Conservation (phyloP, 2,113 vertebrate genomes). For the Clarias magur region DNA sequence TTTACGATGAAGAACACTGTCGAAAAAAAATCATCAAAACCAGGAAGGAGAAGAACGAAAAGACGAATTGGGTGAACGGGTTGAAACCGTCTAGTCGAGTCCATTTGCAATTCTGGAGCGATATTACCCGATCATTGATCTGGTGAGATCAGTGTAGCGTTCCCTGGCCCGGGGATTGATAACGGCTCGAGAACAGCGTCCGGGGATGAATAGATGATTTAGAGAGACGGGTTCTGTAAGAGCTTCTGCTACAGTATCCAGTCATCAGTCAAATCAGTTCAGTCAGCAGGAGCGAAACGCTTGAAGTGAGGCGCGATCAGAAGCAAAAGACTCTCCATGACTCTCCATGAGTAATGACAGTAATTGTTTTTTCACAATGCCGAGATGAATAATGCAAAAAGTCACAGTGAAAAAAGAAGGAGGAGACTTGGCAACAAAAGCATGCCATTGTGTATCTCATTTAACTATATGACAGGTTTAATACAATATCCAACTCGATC, state of each 20-base stretch:
- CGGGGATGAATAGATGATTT: neutral
- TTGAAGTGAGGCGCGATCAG: neutral
- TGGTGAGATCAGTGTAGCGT: neutral
- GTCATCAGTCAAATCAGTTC: conserved; percentile 39
- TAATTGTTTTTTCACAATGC: conserved; percentile 1
- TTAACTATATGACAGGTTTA: neutral
- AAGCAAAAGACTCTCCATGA: neutral
- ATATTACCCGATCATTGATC: neutral
- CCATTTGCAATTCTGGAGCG: neutral
- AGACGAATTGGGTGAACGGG: neutral
- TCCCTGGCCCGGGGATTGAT: neutral
- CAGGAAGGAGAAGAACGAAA: neutral
- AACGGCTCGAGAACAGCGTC: neutral
- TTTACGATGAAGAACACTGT: neutral
- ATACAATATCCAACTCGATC: neutral
- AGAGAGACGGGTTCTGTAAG: conserved; percentile 6
- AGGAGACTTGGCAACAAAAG: neutral
- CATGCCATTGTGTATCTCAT: neutral
- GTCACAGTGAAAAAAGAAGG: conserved; percentile 1
- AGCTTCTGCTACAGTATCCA: neutral
- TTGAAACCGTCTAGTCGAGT: neutral
- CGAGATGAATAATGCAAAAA: conserved; percentile 10
- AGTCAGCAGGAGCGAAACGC: conserved; percentile 7
- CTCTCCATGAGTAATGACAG: conserved; percentile 5
- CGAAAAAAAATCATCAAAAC: neutral